Conservation (phyloP, 1,140 invertebrate species). For the Pseudomyrmex cubaensis region DNA sequence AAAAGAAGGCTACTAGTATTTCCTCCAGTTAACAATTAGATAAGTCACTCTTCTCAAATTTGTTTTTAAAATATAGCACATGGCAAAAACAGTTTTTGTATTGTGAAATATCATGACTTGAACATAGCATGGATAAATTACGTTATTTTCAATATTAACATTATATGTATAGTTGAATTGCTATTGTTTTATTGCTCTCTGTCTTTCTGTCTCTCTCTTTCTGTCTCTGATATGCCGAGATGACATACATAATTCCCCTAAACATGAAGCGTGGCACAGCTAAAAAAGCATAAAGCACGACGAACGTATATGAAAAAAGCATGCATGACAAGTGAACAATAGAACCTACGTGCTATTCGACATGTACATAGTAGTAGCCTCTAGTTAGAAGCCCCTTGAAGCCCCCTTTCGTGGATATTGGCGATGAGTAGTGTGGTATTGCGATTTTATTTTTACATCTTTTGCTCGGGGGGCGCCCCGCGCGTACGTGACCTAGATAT, state of each 20-base stretch:
- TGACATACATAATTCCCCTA: conserved; percentile 22
- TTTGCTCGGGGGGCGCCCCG: conserved; percentile 67
- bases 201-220: neutral
- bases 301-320: conserved; percentile 49
- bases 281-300: neutral
- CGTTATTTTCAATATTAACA: conserved; percentile 14
- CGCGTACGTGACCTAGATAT: conserved; percentile 82
- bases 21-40: neutral
- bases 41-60: conserved; percentile 14
- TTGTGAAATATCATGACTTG: neutral
- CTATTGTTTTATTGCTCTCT: too few species aligned
- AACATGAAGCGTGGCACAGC: conserved; percentile 6
- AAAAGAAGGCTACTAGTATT: neutral
- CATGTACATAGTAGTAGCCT: conserved; percentile 79
- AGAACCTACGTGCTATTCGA: conserved; percentile 80
- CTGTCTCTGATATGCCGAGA: neutral
- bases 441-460: conserved; percentile 52
- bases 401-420: conserved; percentile 73
- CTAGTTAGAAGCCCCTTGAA: conserved; percentile 76
- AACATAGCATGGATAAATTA: conserved; percentile 15
- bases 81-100: neutral
- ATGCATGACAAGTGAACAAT: conserved; percentile 74
- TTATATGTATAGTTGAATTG: neutral
- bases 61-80: conserved; percentile 8
- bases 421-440: conserved; percentile 63